Conservation (phyloP, 2,113 vertebrate species). For the Brienomyrus longianalis region DNA sequence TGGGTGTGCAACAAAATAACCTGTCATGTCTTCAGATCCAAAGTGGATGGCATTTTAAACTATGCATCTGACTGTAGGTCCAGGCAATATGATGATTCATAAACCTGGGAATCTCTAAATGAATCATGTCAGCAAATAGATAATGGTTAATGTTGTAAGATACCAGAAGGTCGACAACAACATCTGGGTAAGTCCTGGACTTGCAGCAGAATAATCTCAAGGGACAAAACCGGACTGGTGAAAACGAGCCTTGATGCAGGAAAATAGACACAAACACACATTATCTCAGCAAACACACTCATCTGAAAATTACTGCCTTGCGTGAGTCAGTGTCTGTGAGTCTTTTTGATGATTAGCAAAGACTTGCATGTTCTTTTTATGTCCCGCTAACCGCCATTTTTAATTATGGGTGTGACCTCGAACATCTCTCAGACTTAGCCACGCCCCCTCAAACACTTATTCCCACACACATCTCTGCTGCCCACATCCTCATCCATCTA, state of each 20-base stretch:
- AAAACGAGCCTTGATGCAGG: neutral
- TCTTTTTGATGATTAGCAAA: neutral
- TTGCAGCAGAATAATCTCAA: neutral
- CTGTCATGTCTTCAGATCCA: neutral
- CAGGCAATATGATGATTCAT: neutral
- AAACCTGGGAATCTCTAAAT: neutral
- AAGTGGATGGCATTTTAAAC: neutral
- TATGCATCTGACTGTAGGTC: neutral
- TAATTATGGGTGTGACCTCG: neutral
- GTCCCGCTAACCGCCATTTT: neutral
- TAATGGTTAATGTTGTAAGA: neutral
- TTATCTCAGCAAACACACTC: neutral
- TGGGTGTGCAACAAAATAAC: neutral
- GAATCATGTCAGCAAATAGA: neutral
- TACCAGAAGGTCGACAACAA: neutral
- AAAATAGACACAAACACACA: neutral
- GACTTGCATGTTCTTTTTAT: neutral
- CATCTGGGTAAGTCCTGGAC: neutral
- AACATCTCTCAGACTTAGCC: neutral
- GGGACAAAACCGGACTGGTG: neutral
- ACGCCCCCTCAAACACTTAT: neutral
- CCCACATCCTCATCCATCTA: neutral
- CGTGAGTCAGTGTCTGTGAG: neutral
- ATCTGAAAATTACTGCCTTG: neutral
- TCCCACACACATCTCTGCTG: neutral